A percentile compares a stretch with the other conserved stretches of the same genome.
phyloP scores from a whole-genome alignment of 2,888 invertebrate genomes.

The Trilocha varians region DNA sequence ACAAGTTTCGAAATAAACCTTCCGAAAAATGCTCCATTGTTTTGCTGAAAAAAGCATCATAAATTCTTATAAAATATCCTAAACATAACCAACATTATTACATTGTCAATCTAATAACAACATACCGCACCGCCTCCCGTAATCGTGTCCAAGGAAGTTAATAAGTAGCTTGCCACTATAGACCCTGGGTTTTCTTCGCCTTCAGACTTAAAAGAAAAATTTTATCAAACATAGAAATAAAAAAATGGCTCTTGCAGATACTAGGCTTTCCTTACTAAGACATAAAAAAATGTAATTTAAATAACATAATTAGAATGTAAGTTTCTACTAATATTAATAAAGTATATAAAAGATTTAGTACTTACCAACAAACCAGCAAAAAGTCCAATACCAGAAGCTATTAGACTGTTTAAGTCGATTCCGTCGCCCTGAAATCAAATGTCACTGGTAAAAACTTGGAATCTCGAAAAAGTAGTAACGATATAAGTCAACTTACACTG shows the following conservation, averaged over 20 bases:
- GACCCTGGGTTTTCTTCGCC: conserved; percentile 61
- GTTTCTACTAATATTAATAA: too few relatives aligned
- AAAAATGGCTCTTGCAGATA: too few relatives aligned
- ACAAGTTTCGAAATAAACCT: conserved; percentile 52
- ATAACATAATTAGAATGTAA: too few relatives aligned
- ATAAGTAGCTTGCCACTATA: conserved; percentile 51
- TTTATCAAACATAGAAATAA: too few relatives aligned
- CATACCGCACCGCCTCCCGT: conserved; percentile 66
- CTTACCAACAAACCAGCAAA: conserved; percentile 61
- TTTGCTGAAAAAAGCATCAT: conserved; percentile 41
- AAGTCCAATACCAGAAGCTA: conserved; percentile 56
- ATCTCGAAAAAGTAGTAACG: not conserved
- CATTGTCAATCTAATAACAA: conserved; percentile 1
- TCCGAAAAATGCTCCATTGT: conserved; percentile 64
- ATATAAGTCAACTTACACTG: conserved; percentile 45
- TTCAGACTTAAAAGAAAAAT: conserved; percentile 41
- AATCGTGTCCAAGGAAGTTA: conserved; percentile 57
- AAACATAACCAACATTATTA: not conserved
- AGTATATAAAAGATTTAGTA: too few relatives aligned
- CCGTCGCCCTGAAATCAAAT: conserved; percentile 54
- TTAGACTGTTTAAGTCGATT: conserved; percentile 53
- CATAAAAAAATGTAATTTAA: too few relatives aligned
- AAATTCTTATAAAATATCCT: not conserved
- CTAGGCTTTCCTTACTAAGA: too few relatives aligned
- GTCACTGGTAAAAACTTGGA: not conserved